phyloP scores from a whole-genome alignment of 2,113 vertebrate genomes.

The Lates calcarifer region DNA sequence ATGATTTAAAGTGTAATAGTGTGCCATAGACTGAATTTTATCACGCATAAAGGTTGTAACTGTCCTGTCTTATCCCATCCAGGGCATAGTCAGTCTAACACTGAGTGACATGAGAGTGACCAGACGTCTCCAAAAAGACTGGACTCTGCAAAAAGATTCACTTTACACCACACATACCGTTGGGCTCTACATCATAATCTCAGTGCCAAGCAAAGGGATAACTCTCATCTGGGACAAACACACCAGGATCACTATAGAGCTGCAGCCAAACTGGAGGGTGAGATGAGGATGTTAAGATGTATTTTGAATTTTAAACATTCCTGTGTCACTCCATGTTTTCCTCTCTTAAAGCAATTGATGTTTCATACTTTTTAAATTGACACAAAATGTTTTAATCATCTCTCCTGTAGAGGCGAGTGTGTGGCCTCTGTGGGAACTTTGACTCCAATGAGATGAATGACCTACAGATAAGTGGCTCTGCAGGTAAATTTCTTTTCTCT shows the following conservation, averaged over 20 bases:
- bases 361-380: neutral
- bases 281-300: constrained; percentile 22
- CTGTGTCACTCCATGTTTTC: neutral
- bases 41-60: neutral
- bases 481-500: constrained; percentile 9
- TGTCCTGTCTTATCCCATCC: neutral
- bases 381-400: neutral
- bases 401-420: constrained; percentile 82
- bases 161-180: constrained; percentile 84
- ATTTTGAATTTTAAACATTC: neutral
- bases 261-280: constrained; percentile 84
- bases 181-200: constrained; percentile 87
- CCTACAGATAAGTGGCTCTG: constrained; percentile 80
- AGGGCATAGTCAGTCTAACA: constrained; percentile 73
- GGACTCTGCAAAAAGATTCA: constrained; percentile 16
- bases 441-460: constrained; percentile 89
- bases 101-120: constrained; percentile 76
- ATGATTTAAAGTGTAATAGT: too few species aligned
- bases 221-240: constrained; percentile 90
- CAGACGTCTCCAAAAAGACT: constrained; percentile 5
- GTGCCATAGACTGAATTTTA: too few species aligned
- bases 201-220: constrained; percentile 77
- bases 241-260: constrained; percentile 83
- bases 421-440: constrained; percentile 91
- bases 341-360: neutral